phyloP scores from a whole-genome alignment of 2,888 invertebrate species.

The Oxytorus armatus region DNA sequence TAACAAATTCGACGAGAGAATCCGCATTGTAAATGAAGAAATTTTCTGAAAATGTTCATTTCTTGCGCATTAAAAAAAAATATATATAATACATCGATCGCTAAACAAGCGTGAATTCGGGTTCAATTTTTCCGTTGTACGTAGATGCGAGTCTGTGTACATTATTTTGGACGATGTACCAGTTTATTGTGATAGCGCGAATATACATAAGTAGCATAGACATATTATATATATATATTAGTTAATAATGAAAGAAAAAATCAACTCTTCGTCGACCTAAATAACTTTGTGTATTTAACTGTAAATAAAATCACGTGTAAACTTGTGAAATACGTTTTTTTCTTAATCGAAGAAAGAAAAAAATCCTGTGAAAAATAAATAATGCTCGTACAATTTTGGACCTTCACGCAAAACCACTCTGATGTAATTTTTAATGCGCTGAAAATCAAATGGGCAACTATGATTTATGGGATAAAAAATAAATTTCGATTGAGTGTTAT shows the following conservation, averaged over 20 bases:
- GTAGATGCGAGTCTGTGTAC: constrained; percentile 40
- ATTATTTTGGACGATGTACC: constrained; percentile 57
- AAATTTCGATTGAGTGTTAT: constrained; percentile 25
- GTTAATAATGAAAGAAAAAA: constrained; percentile 69
- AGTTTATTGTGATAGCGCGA: constrained; percentile 68
- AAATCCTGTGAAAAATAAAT: constrained; percentile 15
- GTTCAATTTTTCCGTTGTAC: constrained; percentile 31
- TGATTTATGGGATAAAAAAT: constrained; percentile 35
- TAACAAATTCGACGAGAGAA: background rate
- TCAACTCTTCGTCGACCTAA: constrained; percentile 68
- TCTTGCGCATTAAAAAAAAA: constrained; percentile 2
- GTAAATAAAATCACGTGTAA: constrained; percentile 77
- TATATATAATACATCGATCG: constrained; percentile 59
- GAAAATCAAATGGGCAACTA: constrained; percentile 14
- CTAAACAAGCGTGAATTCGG: constrained; percentile 37
- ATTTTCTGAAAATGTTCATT: constrained; percentile 5
- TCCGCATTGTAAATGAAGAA: background rate
- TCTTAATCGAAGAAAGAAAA: constrained; percentile 8
- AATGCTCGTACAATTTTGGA: constrained; percentile 34
- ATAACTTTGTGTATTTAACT: constrained; percentile 77
- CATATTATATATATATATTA: constrained; percentile 61
- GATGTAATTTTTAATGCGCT: background rate
- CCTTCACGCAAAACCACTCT: background rate
- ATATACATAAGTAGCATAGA: constrained; percentile 56
- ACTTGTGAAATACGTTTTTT: constrained; percentile 48